Conservation (phyloP, 2,113 vertebrate species). For the Serilophus lunatus region DNA sequence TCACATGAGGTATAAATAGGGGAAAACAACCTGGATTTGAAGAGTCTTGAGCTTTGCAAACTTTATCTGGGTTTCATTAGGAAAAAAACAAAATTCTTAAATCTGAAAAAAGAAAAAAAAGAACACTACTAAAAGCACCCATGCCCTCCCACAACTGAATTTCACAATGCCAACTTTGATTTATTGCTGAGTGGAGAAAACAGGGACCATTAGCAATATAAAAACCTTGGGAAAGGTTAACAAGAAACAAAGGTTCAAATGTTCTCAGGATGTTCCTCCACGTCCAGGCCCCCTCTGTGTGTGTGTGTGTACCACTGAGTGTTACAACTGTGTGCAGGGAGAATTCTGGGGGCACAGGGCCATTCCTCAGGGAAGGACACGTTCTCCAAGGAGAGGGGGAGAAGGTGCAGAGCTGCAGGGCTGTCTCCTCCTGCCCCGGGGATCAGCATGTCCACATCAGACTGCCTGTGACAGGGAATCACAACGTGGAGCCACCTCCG, state of each 20-base stretch:
- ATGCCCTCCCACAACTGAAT: background rate
- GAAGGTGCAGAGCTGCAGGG: background rate
- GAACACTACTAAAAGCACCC: background rate
- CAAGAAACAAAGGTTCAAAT: background rate
- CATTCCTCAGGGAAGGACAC: fast-evolving
- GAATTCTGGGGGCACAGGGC: too few species aligned
- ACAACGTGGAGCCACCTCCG: background rate
- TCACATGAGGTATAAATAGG: background rate
- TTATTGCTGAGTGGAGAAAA: background rate
- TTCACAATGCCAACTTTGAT: background rate
- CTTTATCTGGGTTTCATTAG: slow-evolving; percentile 3
- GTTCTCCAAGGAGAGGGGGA: fast-evolving
- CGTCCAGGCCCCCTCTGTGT: fast-evolving
- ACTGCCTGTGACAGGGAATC: background rate
- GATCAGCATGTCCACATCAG: background rate
- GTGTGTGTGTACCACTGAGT: fast-evolving
- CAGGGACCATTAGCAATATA: background rate
- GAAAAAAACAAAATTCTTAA: background rate
- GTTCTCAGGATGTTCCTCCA: background rate
- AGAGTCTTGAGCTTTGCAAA: slow-evolving; percentile 1
- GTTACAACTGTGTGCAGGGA: background rate
- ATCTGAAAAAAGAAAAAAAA: background rate
- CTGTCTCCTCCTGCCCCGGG: background rate
- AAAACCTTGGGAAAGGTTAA: background rate
- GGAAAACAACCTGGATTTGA: slow-evolving; percentile 32